A percentile compares a stretch with the other conserved stretches of the same genome.
phyloP scores from a whole-genome alignment of 2,113 vertebrate genomes.

The Nicator chloris region DNA sequence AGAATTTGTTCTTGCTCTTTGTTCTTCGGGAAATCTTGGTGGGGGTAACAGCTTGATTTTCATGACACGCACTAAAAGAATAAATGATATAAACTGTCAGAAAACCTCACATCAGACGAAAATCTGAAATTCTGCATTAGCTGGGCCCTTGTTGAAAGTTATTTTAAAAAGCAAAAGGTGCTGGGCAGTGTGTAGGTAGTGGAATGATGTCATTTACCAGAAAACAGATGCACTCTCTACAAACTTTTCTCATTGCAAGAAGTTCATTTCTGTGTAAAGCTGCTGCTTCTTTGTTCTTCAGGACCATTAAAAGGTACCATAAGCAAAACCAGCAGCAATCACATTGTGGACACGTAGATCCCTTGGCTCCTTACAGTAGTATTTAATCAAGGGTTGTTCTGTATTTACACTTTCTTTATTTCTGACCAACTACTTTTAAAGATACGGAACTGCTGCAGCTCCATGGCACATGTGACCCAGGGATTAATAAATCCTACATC shows the following conservation, averaged over 20 bases:
- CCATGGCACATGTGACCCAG: background rate
- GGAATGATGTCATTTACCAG: background rate
- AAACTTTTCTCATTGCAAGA: background rate
- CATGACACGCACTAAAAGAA: background rate
- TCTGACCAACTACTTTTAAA: background rate
- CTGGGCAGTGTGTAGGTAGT: background rate
- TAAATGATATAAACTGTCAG: background rate
- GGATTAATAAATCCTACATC: background rate
- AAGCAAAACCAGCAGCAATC: slow-evolving; percentile 7
- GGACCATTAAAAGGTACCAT: background rate
- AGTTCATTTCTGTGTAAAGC: background rate
- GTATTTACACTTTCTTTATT: background rate
- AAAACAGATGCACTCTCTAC: background rate
- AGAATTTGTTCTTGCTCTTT: background rate
- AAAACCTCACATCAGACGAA: background rate
- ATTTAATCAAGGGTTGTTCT: background rate
- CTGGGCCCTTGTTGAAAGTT: background rate
- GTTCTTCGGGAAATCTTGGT: background rate
- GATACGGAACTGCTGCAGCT: background rate
- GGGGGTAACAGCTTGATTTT: background rate
- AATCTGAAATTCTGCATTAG: background rate
- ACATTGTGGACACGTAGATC: background rate
- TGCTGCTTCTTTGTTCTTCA: background rate
- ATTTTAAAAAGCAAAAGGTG: background rate
- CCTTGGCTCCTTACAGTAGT: background rate